Evolutionary conservation across 2,797 vertebrate species (phyloP).

Genomic region (Chelidonichthys spinosus): DNA sequence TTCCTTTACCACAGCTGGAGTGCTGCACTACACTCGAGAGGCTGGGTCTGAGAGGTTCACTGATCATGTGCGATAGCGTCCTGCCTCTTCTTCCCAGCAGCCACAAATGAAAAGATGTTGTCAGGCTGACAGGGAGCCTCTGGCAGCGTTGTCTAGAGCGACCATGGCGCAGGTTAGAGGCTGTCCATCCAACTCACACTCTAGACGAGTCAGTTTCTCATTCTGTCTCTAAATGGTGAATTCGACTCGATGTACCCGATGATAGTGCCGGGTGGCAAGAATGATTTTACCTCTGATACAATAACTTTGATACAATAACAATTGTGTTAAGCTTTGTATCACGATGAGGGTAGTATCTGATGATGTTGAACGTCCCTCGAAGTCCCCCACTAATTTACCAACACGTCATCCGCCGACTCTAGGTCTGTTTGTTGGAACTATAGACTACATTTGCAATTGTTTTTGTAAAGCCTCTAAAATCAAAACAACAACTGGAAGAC

Average conservation of each 20-base stretch:
- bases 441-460: background rate
- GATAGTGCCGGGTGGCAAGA: background rate
- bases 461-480: background rate
- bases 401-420: background rate
- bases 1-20: conserved; percentile 21
- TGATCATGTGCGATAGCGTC: conserved; percentile 58
- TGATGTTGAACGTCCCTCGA: too few species aligned
- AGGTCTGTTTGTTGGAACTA: background rate
- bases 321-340: too few species aligned
- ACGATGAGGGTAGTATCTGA: too few species aligned
- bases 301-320: background rate
- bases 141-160: conserved; percentile 59
- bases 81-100: conserved; percentile 38
- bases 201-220: conserved; percentile 18
- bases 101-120: conserved; percentile 62
- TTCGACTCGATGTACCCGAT: conserved; percentile 19
- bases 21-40: conserved; percentile 42
- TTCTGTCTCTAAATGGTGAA: conserved; percentile 31
- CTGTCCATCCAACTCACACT: conserved; percentile 31
- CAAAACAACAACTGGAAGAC: background rate
- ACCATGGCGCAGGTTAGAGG: conserved; percentile 27
- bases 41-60: conserved; percentile 60
- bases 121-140: conserved; percentile 63
- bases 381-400: background rate
- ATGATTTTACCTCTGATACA: conserved; percentile 5